phyloP scores from a whole-genome alignment of 2,113 vertebrate species.

The Brienomyrus brachyistius region DNA sequence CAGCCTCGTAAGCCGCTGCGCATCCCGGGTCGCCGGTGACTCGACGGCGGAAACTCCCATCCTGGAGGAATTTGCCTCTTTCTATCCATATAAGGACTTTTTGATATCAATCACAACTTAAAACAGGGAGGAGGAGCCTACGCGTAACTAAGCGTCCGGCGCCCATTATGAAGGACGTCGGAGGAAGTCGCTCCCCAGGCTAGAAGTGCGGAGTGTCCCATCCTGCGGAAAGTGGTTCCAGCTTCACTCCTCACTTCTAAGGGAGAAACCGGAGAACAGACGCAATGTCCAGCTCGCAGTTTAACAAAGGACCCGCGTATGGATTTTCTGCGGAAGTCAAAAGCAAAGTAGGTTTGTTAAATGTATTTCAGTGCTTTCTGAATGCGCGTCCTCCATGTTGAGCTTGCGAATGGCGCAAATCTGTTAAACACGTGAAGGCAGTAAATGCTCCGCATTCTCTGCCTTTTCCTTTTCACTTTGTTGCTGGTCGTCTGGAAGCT shows the following conservation, averaged over 20 bases:
- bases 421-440: not conserved
- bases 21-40: not conserved
- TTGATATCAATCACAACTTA: conserved; percentile 58
- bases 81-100: conserved; percentile 70
- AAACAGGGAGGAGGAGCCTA: conserved; percentile 42
- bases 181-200: conserved; percentile 41
- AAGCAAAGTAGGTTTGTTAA: conserved; percentile 49
- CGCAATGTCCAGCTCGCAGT: conserved; percentile 46
- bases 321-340: conserved; percentile 64
- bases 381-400: not conserved
- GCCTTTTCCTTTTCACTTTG: not conserved
- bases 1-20: not conserved
- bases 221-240: not conserved
- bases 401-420: not conserved
- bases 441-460: not conserved
- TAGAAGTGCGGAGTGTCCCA: not conserved
- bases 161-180: conserved; percentile 28
- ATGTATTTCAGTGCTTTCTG: not conserved
- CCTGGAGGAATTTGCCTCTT: conserved; percentile 60
- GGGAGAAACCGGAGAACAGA: not conserved
- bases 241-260: not conserved
- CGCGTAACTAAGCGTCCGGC: conserved; percentile 29
- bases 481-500: not conserved
- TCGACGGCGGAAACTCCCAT: conserved; percentile 47
- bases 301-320: conserved; percentile 60